A percentile compares a stretch with the other conserved stretches of the same genome.
These are phyloP conservation scores for Balanococcus diminutus DNA, from an alignment of 2,888 invertebrate genomes.

Conservation along the genomic window DNA sequence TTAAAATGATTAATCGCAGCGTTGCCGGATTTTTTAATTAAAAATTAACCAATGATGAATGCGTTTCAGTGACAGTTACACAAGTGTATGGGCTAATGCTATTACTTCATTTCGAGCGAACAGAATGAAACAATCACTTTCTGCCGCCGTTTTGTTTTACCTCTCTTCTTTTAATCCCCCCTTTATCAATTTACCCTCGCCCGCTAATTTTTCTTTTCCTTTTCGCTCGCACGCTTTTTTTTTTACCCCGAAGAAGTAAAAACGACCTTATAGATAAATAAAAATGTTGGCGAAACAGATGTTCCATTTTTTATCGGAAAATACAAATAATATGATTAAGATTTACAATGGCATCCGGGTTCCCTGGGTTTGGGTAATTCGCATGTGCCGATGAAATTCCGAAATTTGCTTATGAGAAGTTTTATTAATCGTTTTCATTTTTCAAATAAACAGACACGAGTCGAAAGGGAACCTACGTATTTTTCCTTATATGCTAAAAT, in stretches of 20 bases:
- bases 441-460: background rate
- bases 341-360: slow-evolving; percentile 14
- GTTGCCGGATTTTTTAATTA: slow-evolving; percentile 54
- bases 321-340: slow-evolving; percentile 38
- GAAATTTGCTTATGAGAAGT: slow-evolving; percentile 2
- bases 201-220: slow-evolving; percentile 35
- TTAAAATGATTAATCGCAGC: slow-evolving; percentile 54
- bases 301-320: slow-evolving; percentile 47
- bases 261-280: slow-evolving; percentile 51
- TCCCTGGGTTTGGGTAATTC: slow-evolving; percentile 4
- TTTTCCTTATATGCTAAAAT: background rate
- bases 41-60: slow-evolving; percentile 55
- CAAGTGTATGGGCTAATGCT: slow-evolving; percentile 55
- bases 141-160: slow-evolving; percentile 49
- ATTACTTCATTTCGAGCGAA: slow-evolving; percentile 55
- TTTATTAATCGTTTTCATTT: slow-evolving; percentile 40
- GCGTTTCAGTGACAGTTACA: slow-evolving; percentile 53
- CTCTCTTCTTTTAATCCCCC: slow-evolving; percentile 42
- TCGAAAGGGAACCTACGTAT: slow-evolving; percentile 7
- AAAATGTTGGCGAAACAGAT: slow-evolving; percentile 52
- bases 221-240: background rate
- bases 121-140: slow-evolving; percentile 54
- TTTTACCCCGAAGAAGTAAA: background rate
- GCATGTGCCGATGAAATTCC: slow-evolving; percentile 33
- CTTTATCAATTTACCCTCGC: slow-evolving; percentile 46